Conservation (phyloP, 2,888 invertebrate species). For the Diaperis boleti region DNA sequence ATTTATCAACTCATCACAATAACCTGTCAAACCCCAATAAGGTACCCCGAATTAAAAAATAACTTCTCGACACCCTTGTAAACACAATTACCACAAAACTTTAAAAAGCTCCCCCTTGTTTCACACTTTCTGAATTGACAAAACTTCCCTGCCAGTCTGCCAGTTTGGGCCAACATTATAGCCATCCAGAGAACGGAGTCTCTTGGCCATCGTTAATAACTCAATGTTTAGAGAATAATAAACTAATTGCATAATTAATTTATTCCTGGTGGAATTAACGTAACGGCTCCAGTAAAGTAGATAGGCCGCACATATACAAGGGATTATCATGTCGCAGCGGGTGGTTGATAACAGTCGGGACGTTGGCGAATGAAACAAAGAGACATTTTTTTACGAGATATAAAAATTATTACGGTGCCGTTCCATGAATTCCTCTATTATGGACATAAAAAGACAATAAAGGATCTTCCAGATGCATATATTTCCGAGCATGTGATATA, state of each 20-base stretch:
- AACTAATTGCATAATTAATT: slow-evolving; percentile 54
- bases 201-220: slow-evolving; percentile 42
- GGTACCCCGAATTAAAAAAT: no score
- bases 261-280: slow-evolving; percentile 50
- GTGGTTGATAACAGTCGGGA: background rate
- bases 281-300: background rate
- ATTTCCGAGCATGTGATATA: slow-evolving; percentile 41
- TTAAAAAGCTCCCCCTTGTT: no score
- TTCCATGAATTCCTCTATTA: slow-evolving; percentile 48
- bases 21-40: no score
- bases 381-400: slow-evolving; percentile 40
- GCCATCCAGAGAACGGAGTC: slow-evolving; percentile 1
- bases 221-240: slow-evolving; percentile 51
- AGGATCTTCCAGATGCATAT: slow-evolving; percentile 46
- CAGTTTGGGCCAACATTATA: background rate
- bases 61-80: no score
- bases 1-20: no score
- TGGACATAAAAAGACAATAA: slow-evolving; percentile 49
- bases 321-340: slow-evolving; percentile 17
- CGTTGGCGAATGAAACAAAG: slow-evolving; percentile 25
- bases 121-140: background rate
- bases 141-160: background rate
- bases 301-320: slow-evolving; percentile 3
- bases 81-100: no score
- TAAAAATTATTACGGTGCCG: slow-evolving; percentile 40